Conservation (phyloP, 2,888 invertebrate species). For the Colletes collaris region DNA sequence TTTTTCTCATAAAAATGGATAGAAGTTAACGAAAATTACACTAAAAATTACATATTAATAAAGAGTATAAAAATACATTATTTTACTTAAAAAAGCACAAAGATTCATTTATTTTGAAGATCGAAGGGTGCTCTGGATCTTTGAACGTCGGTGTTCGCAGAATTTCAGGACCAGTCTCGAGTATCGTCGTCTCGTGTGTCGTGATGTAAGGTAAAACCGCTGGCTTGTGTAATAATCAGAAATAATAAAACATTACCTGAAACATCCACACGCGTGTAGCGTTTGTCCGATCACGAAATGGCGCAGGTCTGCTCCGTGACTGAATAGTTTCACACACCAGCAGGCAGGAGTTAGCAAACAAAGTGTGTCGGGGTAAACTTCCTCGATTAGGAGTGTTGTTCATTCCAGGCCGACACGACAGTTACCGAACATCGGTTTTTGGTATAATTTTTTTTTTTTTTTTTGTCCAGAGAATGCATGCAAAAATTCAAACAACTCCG, state of each 20-base stretch:
- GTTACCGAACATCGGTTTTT: constrained; percentile 46
- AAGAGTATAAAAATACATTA: no score
- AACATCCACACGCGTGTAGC: constrained; percentile 17
- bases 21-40: no score
- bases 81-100: no score
- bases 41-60: no score
- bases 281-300: background rate
- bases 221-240: background rate
- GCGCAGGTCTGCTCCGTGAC: constrained; percentile 52
- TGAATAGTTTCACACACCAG: constrained; percentile 71
- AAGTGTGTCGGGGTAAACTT: constrained; percentile 49
- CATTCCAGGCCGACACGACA: constrained; percentile 65
- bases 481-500: constrained; percentile 65
- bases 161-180: background rate
- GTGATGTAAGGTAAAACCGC: background rate
- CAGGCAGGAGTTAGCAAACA: constrained; percentile 75
- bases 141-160: no score
- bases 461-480: constrained; percentile 62
- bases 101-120: no score
- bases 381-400: constrained; percentile 52
- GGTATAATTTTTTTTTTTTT: background rate
- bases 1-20: no score
- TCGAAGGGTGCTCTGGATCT: no score
- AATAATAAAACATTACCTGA: constrained; percentile 54
- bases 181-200: background rate